These are phyloP conservation scores for Hydraecia micacea DNA, from an alignment of 2,888 invertebrate genomes.

Conservation along the genomic window DNA sequence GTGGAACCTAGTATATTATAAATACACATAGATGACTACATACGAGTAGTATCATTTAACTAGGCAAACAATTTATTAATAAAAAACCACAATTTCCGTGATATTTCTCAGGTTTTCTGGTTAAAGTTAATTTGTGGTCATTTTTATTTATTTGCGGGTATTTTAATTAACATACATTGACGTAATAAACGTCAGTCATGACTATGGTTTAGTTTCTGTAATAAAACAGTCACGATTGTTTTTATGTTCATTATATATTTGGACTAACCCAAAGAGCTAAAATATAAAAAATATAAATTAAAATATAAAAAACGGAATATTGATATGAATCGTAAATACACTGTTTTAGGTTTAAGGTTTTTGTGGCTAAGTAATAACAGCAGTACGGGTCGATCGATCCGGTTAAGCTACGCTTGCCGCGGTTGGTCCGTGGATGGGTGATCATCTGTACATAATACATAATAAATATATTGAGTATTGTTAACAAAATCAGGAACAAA, in stretches of 20 bases:
- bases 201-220: not conserved
- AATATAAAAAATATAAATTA: no score
- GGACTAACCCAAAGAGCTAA: not conserved
- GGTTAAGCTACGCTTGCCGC: no score
- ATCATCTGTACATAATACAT: no score
- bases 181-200: not conserved
- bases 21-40: constrained; percentile 7
- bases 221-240: not conserved
- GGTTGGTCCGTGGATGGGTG: no score
- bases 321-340: no score
- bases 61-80: not conserved
- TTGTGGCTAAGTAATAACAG: no score
- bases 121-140: not conserved
- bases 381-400: no score
- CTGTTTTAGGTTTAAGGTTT: no score
- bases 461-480: not conserved
- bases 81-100: constrained; percentile 1
- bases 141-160: constrained; percentile 2
- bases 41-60: not conserved
- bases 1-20: not conserved
- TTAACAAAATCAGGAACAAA: constrained; percentile 81
- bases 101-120: not conserved
- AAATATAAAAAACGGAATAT: no score
- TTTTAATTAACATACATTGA: not conserved
- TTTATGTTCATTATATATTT: constrained; percentile 3